Evolutionary conservation across 2,113 vertebrate species (phyloP).

Genomic region (Etheostoma cragini): DNA sequence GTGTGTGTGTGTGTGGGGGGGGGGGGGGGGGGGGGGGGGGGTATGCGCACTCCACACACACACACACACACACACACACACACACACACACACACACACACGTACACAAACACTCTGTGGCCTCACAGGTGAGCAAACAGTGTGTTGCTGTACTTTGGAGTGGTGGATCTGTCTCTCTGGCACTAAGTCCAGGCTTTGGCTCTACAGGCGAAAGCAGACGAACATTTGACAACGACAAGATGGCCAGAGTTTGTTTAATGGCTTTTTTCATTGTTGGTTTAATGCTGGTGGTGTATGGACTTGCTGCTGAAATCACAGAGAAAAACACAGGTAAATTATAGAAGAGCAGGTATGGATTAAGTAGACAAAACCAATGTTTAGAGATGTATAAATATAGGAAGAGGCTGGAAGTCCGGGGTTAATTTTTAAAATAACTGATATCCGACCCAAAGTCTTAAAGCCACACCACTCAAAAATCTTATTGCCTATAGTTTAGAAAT

Average conservation of each 20-base stretch:
- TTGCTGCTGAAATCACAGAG: slow-evolving; percentile 39
- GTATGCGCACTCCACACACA: no score
- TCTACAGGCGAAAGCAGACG: slow-evolving; percentile 11
- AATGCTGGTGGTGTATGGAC: slow-evolving; percentile 38
- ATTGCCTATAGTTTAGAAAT: background rate
- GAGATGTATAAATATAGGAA: background rate
- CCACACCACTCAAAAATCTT: background rate
- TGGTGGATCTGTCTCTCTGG: slow-evolving; percentile 12
- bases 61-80: slow-evolving; percentile 33
- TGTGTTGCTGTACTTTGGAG: slow-evolving; percentile 81
- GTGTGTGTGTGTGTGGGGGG: background rate
- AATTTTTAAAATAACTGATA: background rate
- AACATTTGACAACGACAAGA: slow-evolving; percentile 49
- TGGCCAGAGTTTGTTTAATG: slow-evolving; percentile 67
- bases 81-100: slow-evolving; percentile 18
- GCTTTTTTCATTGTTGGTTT: slow-evolving; percentile 59
- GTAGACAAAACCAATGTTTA: background rate
- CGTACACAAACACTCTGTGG: slow-evolving; percentile 1
- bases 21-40: no score
- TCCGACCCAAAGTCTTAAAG: background rate
- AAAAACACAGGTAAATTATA: slow-evolving; percentile 64
- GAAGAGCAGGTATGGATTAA: background rate
- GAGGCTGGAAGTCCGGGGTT: background rate
- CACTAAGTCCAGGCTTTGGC: slow-evolving; percentile 17
- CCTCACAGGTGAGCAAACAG: slow-evolving; percentile 70